These are phyloP conservation scores for Toxostoma redivivum DNA, from an alignment of 2,113 vertebrate species.

Conservation along the genomic window DNA sequence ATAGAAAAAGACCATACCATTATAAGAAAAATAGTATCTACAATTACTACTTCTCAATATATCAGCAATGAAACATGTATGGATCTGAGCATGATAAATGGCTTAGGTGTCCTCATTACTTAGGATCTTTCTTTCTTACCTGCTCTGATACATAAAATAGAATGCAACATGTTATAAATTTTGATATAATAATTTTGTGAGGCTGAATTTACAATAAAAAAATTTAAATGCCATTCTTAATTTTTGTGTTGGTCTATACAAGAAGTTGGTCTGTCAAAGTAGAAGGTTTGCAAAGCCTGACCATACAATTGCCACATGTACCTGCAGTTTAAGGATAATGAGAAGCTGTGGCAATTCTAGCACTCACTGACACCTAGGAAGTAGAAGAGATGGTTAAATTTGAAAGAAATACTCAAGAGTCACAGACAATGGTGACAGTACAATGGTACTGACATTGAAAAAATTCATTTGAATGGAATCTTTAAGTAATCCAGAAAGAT, in stretches of 20 bases:
- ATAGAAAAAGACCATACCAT: not conserved
- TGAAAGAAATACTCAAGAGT: not conserved
- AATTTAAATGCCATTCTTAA: not conserved
- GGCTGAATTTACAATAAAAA: not conserved
- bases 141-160: not conserved
- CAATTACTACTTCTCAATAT: not conserved
- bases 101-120: not conserved
- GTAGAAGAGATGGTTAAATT: not conserved
- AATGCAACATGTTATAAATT: not conserved
- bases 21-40: not conserved
- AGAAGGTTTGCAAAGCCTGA: not conserved
- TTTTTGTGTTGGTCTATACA: not conserved
- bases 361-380: not conserved
- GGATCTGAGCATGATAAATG: not conserved
- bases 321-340: not conserved
- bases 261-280: not conserved
- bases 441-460: not conserved
- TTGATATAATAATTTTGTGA: not conserved
- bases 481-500: not conserved
- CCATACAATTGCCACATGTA: not conserved
- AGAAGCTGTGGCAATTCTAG: not conserved
- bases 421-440: not conserved
- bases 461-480: not conserved
- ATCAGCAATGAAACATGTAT: not conserved
- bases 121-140: not conserved